phyloP scores from a whole-genome alignment of 2,113 vertebrate species.

The Neoarius graeffei region DNA sequence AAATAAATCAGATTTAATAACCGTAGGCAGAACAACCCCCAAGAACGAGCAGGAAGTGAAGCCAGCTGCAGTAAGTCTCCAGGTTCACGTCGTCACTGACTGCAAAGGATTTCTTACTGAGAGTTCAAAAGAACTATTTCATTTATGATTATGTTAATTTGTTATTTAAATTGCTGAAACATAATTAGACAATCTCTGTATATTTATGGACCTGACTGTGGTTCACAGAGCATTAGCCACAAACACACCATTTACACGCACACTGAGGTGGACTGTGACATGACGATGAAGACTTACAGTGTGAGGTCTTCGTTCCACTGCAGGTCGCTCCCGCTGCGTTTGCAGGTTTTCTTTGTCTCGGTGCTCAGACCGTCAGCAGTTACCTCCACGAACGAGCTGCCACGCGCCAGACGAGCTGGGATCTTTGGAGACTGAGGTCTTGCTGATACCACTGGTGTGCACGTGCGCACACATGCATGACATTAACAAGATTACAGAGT shows the following conservation, averaged over 20 bases:
- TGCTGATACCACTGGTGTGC: conserved; percentile 83
- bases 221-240: background rate
- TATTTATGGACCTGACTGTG: background rate
- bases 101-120: too few relatives aligned
- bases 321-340: conserved; percentile 87
- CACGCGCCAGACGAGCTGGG: conserved; percentile 78
- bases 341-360: conserved; percentile 92
- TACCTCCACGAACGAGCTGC: conserved; percentile 93
- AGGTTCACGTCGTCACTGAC: too few relatives aligned
- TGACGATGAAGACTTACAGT: conserved; percentile 68
- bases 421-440: conserved; percentile 88
- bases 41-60: too few relatives aligned
- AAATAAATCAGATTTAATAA: too few relatives aligned
- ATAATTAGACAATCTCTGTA: background rate
- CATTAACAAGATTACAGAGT: background rate
- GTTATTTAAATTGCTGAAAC: too few relatives aligned
- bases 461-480: background rate
- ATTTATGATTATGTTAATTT: background rate
- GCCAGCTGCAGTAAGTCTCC: too few relatives aligned
- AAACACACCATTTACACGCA: background rate
- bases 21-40: too few relatives aligned
- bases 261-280: background rate
- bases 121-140: background rate
- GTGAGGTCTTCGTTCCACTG: conserved; percentile 93
- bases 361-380: conserved; percentile 83